Base-by-base conservation (phyloP, 92 coral and sea anemone genomes). In the Zoanthus gigantus region DNA sequence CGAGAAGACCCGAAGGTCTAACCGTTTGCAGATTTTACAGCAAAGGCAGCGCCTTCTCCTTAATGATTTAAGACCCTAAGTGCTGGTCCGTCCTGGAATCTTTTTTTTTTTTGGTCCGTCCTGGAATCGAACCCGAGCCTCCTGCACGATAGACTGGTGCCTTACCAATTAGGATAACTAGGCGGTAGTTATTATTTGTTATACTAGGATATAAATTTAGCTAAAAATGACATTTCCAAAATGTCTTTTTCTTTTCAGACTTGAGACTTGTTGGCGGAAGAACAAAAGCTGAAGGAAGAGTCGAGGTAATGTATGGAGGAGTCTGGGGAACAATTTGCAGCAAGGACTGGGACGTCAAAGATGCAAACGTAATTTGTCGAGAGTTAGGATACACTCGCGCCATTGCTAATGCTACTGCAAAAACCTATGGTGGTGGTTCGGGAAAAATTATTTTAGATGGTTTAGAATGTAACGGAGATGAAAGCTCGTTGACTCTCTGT, bases 261-360 rank as follows among this genome's bases (percentile, higher is more conserved):
- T 61, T 81, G 46, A 65, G 85, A 47, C 74, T 81, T 45, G 75
- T 45, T 28, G 85, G 85, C 2, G 85, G 85, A n/a, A 81, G 52
- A 46, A 81, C 85, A 66, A 81, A 81, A 34, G 5, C 65, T 75
- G 85, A 81, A 81, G 85, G 85, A 71, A 71, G 85, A 45, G 75
- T 81, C 0, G 85, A 81, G 61, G 60, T 81, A 18, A 45, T 0
- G 57, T 81, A 81, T 14, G 85, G 65, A 28, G 85, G 85, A 29
- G 85, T 65, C 12, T 81, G 85, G 85, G 85, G 85, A 30, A 81
- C 85, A 66, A 81, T 81, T 71, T 81, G 85, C 75, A 81, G 75
- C 44, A 81, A 66, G 9, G 75, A 66, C 60, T 81, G 85, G 85
- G 85, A 81, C 44, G 47, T 81, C 28, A 7, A 13, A 23, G 85